Conservation (phyloP, 2,888 invertebrate species). For the Diaprepes abbreviatus region DNA sequence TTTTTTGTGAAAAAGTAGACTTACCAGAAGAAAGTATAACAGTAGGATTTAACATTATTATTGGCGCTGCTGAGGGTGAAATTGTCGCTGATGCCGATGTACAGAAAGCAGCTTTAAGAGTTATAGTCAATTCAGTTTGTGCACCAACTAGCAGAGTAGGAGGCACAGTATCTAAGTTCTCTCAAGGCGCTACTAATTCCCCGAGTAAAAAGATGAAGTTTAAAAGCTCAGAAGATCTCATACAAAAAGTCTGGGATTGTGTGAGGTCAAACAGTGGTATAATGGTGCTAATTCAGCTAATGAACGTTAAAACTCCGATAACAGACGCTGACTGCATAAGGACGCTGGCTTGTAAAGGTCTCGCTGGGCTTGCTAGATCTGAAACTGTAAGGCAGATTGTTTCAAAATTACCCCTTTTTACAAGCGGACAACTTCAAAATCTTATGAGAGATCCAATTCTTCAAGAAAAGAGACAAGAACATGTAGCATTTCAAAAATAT, state of each 20-base stretch:
- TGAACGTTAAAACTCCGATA: conserved; percentile 93
- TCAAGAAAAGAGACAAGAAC: conserved; percentile 95
- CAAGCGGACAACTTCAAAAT: conserved; percentile 90
- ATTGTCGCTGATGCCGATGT: conserved; percentile 92
- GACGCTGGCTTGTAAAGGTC: conserved; percentile 91
- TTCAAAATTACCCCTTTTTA: conserved; percentile 94
- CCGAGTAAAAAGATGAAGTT: conserved; percentile 75
- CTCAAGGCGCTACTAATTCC: conserved; percentile 66
- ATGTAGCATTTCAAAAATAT: conserved; percentile 95
- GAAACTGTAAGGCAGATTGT: conserved; percentile 95
- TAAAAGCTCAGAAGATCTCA: conserved; percentile 85
- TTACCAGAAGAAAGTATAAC: conserved; percentile 83
- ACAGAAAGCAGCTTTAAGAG: conserved; percentile 90
- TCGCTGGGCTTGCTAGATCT: conserved; percentile 94
- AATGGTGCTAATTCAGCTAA: conserved; percentile 89
- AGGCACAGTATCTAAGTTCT: conserved; percentile 69
- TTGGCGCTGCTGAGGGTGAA: conserved; percentile 92
- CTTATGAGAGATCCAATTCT: conserved; percentile 97
- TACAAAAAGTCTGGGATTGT: conserved; percentile 91
- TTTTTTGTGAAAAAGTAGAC: conserved; percentile 82
- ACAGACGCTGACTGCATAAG: conserved; percentile 97
- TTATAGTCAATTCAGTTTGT: conserved; percentile 94
- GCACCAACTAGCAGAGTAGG: conserved; percentile 87
- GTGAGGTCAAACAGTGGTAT: conserved; percentile 96
- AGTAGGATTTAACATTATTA: conserved; percentile 84